Percentiles rank a stretch among this genome's conserved stretches.
Evolutionary conservation across 2,113 vertebrate species (phyloP).

Genomic region (Aphyosemion australe): DNA sequence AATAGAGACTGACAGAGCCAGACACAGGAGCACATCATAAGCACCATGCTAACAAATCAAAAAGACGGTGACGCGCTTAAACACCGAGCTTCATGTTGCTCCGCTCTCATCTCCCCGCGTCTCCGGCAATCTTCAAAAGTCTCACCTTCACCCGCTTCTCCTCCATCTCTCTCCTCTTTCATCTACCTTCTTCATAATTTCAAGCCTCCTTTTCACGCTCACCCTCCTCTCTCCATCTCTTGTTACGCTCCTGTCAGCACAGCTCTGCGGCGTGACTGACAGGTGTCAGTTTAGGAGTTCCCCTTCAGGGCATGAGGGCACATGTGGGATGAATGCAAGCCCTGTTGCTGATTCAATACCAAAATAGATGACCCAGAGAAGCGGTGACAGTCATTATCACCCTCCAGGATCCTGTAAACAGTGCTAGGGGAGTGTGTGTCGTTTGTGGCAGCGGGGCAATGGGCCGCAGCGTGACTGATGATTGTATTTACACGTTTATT

Average conservation of each 20-base stretch:
- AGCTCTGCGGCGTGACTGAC: slow-evolving; percentile 68
- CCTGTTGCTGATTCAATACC: slow-evolving; percentile 21
- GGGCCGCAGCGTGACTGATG: not conserved
- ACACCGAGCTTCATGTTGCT: slow-evolving; percentile 55
- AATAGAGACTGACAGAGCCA: slow-evolving; percentile 73
- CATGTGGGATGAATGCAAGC: slow-evolving; percentile 24
- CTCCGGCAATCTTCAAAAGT: slow-evolving; percentile 71
- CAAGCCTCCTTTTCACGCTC: slow-evolving; percentile 42
- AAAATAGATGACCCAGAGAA: slow-evolving; percentile 54
- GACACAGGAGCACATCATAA: slow-evolving; percentile 73
- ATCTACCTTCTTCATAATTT: slow-evolving; percentile 58
- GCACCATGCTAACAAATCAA: slow-evolving; percentile 73
- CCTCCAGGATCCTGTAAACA: slow-evolving; percentile 27
- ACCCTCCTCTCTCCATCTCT: slow-evolving; percentile 43
- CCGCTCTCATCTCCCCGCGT: slow-evolving; percentile 57
- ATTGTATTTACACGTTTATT: slow-evolving; percentile 9
- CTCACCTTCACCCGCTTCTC: slow-evolving; percentile 63
- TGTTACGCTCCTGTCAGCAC: slow-evolving; percentile 59
- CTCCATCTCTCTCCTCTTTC: slow-evolving; percentile 43
- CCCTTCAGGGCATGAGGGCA: slow-evolving; percentile 38
- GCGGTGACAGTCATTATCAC: slow-evolving; percentile 41
- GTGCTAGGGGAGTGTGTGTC: slow-evolving; percentile 12
- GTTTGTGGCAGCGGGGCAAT: slow-evolving; percentile 11
- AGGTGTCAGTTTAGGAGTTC: slow-evolving; percentile 67
- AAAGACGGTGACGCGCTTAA: slow-evolving; percentile 70